Evolutionary conservation across 37 sponge, comb jelly and placozoan genomes (phyloP).

Genomic region (Mnemiopsis leidyi): DNA sequence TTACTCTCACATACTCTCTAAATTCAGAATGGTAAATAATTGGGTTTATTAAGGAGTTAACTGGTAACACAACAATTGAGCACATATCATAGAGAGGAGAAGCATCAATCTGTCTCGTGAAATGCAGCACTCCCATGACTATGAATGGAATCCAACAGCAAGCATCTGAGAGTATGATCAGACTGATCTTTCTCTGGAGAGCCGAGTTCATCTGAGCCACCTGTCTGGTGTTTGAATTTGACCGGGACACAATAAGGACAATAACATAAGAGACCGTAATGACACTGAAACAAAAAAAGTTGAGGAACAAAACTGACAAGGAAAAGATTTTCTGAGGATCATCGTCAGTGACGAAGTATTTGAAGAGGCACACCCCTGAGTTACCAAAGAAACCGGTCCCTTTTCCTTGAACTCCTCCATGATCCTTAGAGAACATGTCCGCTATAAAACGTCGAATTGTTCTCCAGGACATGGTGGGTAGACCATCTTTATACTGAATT

Average conservation of each 20-base stretch:
- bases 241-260: background rate
- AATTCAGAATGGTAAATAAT: background rate
- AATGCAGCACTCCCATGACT: background rate
- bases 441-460: background rate
- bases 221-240: background rate
- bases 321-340: background rate
- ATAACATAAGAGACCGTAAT: background rate
- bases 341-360: background rate
- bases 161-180: background rate
- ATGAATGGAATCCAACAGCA: conserved; percentile 6
- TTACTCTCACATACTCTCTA: background rate
- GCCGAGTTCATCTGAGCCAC: background rate
- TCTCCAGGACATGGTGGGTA: background rate
- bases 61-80: background rate
- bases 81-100: background rate
- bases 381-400: background rate
- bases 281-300: background rate
- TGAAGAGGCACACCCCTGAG: conserved; percentile 35
- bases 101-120: background rate
- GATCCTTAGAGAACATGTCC: background rate
- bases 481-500: background rate
- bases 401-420: background rate
- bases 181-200: background rate
- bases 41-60: conserved; percentile 18
- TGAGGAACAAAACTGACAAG: background rate